Base-by-base conservation (phyloP, 2,797 vertebrate species). In the Mus spretus region DNA sequence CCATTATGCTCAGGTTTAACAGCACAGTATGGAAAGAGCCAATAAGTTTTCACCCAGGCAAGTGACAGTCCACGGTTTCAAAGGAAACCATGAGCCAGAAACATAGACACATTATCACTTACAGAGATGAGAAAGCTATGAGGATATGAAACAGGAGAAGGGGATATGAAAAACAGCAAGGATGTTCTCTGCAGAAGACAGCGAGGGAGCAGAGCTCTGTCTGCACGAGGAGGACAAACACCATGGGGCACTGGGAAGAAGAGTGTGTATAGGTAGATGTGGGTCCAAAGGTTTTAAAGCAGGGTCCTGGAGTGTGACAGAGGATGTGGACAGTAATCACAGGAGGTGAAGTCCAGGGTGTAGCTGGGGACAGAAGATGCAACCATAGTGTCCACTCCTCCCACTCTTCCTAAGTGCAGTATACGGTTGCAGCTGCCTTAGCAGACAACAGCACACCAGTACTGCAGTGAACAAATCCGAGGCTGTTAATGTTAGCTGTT, bases 51-150 rank as follows among this genome's bases (percentile, higher is more conserved):
- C 6, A 26, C 24, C 67, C n/a, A 34, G 75, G 40, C 78, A 74
- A 44, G 50, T 50, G 55, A 12, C 61, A 44, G 44, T 78, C 72
- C 34, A 59, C 2, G 67, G 47, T 74, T 53, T 61, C 14, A 84
- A 24, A 40, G 84, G 3, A 88, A 67, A 67, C n/a, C 31, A 24
- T 20, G 20, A 61, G 3, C 31, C 44, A 93, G 67, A 4, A 63
- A 47, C 67, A 93, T 0, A 59, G n/a, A 85, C 2, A 4, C 0
- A 1, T 26, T 28, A n/a, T n/a, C n/a, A 82, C 0, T 57, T 53
- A 87, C 0, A 31, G 15, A 74, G 31, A 20, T 3, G 26, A 26
- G 55, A 65, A 80, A 81, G n/a, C 75, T 59, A 2, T 24, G 0
- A 37, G 8, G 63, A 89, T 9, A 47, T 61, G 80, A 89, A 85